Evolutionary conservation across 2,888 invertebrate genomes (phyloP), one percentile per base, ranked within the genome.

Genomic region (Archips xylosteana): DNA sequence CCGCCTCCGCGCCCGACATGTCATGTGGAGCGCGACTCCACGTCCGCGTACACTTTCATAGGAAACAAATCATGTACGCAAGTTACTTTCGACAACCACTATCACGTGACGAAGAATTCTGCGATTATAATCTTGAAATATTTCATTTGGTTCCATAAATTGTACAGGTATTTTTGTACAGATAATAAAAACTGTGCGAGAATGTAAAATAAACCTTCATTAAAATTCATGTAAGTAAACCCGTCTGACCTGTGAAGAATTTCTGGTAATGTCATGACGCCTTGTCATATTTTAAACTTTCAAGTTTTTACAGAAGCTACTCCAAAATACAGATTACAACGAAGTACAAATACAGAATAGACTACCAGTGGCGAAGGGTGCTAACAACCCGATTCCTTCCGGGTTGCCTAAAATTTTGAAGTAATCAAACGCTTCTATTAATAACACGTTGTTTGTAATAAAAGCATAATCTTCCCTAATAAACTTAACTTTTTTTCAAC

Each of bases 1-100:
- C 71, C 80, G 81, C 76, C 76, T 79, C 79, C 78, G 78, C 88
- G 92, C 78, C 91, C 92, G 89, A 92, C 86, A 91, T 94, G 88
- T 87, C 92, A 94, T 92, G 81, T 93, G 89, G 93, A 94, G 91
- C 94, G 93, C 84, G 88, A 92, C 92, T 83, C 78, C 80, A n/a
- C 67, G 74, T 74, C 74, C 74, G 71, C 66, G 83, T 86, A 86
- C 84, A 89, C 90, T 92, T 92, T 92, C 90, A 84, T 90, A 92
- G 87, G 88, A 88, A 88, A 87, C 85, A 85, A 87, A 87, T 87
- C 84, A 83, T 84, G 83, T 82, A 82, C 84, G 78, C 80, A 76
- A 79, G 76, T 82, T 80, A 87, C 90, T 90, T 90, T 89, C 89
- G 81, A 88, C 86, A 80, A 79, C 75, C 76, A 78, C 74, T 32